These are phyloP conservation scores for Chanos chanos DNA, from an alignment of 2,797 vertebrate species.

Conservation along the genomic window DNA sequence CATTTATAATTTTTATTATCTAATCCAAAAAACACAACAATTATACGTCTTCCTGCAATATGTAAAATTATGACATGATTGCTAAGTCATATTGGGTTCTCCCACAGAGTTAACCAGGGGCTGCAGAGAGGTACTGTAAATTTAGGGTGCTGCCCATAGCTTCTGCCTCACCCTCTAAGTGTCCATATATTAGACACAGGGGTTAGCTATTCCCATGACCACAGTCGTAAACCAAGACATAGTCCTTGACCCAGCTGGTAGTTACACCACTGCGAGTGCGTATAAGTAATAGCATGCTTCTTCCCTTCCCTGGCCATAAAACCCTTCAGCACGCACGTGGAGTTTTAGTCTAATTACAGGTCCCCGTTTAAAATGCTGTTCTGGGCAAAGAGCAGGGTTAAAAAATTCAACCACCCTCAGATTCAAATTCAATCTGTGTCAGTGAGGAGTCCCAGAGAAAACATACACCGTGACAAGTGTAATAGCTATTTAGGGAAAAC, in stretches of 20 bases:
- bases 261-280: constrained; percentile 13
- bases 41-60: no score
- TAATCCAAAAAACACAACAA: no score
- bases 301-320: constrained; percentile 26
- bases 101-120: no score
- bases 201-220: no score
- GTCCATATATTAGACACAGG: constrained; percentile 26
- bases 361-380: constrained; percentile 25
- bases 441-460: constrained; percentile 4
- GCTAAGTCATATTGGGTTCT: no score
- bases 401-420: constrained; percentile 21
- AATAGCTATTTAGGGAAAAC: no score
- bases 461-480: no score
- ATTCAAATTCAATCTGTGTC: constrained; percentile 4
- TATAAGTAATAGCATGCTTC: constrained; percentile 36
- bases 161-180: neutral
- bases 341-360: constrained; percentile 36
- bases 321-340: constrained; percentile 24
- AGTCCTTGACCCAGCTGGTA: constrained; percentile 29
- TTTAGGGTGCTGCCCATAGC: constrained; percentile 1
- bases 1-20: no score
- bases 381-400: constrained; percentile 31
- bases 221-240: constrained; percentile 21
- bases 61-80: no score
- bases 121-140: neutral